Base-by-base conservation (phyloP, 2,888 invertebrate species). In the Cheilosia impressa region DNA sequence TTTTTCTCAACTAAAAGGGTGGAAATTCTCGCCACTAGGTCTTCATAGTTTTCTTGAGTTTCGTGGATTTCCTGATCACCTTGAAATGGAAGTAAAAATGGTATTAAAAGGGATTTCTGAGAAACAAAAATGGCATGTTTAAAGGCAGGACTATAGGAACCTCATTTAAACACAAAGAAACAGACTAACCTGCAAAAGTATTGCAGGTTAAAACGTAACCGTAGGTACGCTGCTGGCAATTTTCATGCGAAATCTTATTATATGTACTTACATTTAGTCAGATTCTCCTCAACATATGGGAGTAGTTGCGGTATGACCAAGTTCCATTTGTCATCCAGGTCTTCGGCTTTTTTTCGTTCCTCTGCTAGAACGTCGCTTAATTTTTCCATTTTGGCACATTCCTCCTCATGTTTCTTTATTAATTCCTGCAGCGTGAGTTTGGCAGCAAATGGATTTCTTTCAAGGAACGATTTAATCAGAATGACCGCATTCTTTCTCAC, bases 371-470 rank as follows among this genome's bases (percentile, higher is more conserved):
- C 87, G 90, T 93, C 88, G 90, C 91, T 73, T 90, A 93, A 72
- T 90, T 93, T 55, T 90, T 92, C 89, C 89, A 92, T 90, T 72
- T 90, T 90, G 82, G 90, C 71, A 71, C 88, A 89, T 89, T 93
- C 90, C 80, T 91, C 90, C 24, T 93, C 92, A 88, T 94, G 94
- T 88, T 95, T 93, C 68, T 95, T 94, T 47, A 95, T 93, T 22
- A 97, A 91, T 88, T 95, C 95, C 68, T 93, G 93, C 5, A 91
- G 79, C 0, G 91, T 90, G 0, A 92, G 80, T 93, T 95, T 95
- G 0, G 95, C 95, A n/a, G 96, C 95, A 92, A 95, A 98, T 4
- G 97, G 96, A 93, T 99, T 98, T 87, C 95, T 94, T 91, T 96
- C 95, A 50, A 99, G 92, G 91, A 98, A 95, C 17, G 95, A 93